Conservation (phyloP, 2,113 vertebrate species). For the Oncorhynchus tshawytscha region DNA sequence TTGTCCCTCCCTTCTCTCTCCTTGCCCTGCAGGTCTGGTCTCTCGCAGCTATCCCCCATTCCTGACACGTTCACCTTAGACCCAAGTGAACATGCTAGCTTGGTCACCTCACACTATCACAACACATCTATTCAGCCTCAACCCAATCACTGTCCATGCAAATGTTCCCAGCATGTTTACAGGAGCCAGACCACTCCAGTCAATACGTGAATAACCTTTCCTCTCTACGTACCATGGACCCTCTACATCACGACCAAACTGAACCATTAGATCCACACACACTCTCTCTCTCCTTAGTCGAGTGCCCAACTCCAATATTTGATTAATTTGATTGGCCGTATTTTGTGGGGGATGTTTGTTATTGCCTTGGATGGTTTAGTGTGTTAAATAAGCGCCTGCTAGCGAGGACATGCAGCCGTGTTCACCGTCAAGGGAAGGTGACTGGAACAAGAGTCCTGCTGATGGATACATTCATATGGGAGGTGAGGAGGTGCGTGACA, state of each 20-base stretch:
- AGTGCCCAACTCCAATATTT: slow-evolving; percentile 42
- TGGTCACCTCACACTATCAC: not conserved
- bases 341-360: not conserved
- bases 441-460: not conserved
- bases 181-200: not conserved
- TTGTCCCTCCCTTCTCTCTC: too few relatives aligned
- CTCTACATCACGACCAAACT: not conserved
- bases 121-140: not conserved
- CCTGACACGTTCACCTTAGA: too few relatives aligned
- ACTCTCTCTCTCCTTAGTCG: not conserved
- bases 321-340: slow-evolving; percentile 38
- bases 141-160: not conserved
- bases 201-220: not conserved
- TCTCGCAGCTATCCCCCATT: not conserved
- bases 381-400: not conserved
- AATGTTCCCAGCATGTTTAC: not conserved
- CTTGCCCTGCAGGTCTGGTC: not conserved
- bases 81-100: not conserved
- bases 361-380: slow-evolving; percentile 1
- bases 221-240: not conserved
- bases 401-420: slow-evolving; percentile 16
- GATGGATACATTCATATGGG: slow-evolving; percentile 32
- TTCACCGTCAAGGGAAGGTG: slow-evolving; percentile 27
- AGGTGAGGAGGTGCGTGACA: not conserved
- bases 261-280: not conserved